Evolutionary conservation across 2,113 vertebrate species (phyloP).

Genomic region (Pipa parva): DNA sequence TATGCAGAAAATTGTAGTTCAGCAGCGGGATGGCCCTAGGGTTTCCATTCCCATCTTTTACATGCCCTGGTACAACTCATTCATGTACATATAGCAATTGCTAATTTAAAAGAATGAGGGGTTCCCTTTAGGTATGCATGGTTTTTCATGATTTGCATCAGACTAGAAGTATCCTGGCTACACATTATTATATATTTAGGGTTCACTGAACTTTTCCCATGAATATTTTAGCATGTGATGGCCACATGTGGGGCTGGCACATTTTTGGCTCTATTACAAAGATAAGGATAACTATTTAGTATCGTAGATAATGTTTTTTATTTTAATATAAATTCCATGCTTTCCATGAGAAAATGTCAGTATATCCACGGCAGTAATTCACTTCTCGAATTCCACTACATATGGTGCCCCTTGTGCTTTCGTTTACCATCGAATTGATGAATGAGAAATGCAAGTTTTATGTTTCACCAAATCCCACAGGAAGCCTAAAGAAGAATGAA

Average conservation of each 20-base stretch:
- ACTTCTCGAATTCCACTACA: constrained; percentile 27
- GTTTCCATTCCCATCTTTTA: too few relatives aligned
- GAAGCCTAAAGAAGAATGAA: constrained; percentile 50
- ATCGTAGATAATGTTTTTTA: constrained; percentile 7
- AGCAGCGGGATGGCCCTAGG: too few relatives aligned
- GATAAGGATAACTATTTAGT: constrained; percentile 23
- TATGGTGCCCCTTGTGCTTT: constrained; percentile 22
- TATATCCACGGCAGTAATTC: constrained; percentile 25
- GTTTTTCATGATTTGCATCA: too few relatives aligned
- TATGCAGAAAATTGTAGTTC: too few relatives aligned
- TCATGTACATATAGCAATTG: too few relatives aligned
- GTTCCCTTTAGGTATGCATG: too few relatives aligned
- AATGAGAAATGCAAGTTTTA: constrained; percentile 38
- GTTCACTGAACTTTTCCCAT: constrained; percentile 26
- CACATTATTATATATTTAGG: constrained; percentile 4
- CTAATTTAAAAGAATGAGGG: too few relatives aligned
- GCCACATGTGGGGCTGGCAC: constrained; percentile 31
- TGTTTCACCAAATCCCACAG: constrained; percentile 51
- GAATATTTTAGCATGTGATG: constrained; percentile 29
- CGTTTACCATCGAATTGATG: constrained; percentile 40
- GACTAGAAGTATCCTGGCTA: not conserved
- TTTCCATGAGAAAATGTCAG: constrained; percentile 36
- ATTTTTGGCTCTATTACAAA: constrained; percentile 19
- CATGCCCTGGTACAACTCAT: too few relatives aligned
- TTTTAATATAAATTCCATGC: not conserved